Evolutionary conservation across 1,140 invertebrate genomes (phyloP), one percentile per base, ranked within the genome.

Genomic region (Caenorhabditis tropicalis): DNA sequence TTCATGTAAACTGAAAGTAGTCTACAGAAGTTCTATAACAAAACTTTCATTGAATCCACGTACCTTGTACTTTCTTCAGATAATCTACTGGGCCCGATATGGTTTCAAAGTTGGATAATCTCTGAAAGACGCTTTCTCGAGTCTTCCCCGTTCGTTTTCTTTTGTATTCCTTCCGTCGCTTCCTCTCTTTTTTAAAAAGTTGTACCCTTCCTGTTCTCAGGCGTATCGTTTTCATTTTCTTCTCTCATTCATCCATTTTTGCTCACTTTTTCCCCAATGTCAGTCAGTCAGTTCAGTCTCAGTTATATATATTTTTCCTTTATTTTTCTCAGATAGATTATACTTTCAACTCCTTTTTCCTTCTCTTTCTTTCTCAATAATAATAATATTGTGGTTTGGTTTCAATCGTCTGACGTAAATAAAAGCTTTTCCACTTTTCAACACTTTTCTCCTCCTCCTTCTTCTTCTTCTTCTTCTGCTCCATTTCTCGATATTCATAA

Each of bases 31-130:
- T n/a, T n/a, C n/a, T n/a, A n/a, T n/a, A n/a, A n/a, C n/a, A n/a
- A n/a, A n/a, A n/a, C n/a, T n/a, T n/a, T n/a, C n/a, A n/a, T n/a
- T n/a, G n/a, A n/a, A n/a, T n/a, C n/a, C n/a, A n/a, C n/a, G n/a
- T n/a, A n/a, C n/a, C n/a, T n/a, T 33, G 15, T 65, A 19, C 12
- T 46, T 56, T 60, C 39, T 87, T 82, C 33, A 87, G 83, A 87
- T 87, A 33, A 83, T 87, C 33, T 87, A 87, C 48, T 87, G 86
- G 86, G 85, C 86, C 5, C 58, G 70, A 48, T 87, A 85, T 43
- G 82, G 82, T 46, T 70, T 46, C 36, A 82, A 82, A 74, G 46
- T 48, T 84, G 43, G 24, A 51, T 46, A 82, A 39, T 53, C 19
- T 15, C 16, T 24, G 36, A 74, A 27, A 36, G 12, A 74, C 2